Percentiles rank a stretch among this genome's conserved stretches.
Conservation (phyloP, 2,113 vertebrate species). For the human (Homo sapiens) region DNA sequence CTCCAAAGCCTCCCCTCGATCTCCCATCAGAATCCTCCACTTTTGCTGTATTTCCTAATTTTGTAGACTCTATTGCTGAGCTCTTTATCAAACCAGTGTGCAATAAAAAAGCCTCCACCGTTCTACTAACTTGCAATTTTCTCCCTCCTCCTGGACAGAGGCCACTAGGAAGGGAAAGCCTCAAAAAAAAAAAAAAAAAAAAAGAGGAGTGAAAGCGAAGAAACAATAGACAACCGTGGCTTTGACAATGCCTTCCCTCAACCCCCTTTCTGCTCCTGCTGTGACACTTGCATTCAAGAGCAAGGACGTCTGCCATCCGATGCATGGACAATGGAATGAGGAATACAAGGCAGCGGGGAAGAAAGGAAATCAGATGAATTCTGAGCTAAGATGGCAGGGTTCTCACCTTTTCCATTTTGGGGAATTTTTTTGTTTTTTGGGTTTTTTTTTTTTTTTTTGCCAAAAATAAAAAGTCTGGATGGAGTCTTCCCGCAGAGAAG, state of each 20-base stretch:
- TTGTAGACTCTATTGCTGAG: slow-evolving; percentile 78
- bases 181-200: slow-evolving; percentile 34
- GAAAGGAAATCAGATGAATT: slow-evolving; percentile 83
- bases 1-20: slow-evolving; percentile 59
- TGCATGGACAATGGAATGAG: slow-evolving; percentile 83
- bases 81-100: slow-evolving; percentile 85
- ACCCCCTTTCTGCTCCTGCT: slow-evolving; percentile 81
- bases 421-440: neutral
- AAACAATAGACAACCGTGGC: slow-evolving; percentile 85
- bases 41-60: slow-evolving; percentile 79
- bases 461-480: slow-evolving; percentile 79
- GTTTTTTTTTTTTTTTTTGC: slow-evolving; percentile 66
- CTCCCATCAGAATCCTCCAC: slow-evolving; percentile 47
- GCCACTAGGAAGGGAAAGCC: slow-evolving; percentile 83
- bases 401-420: slow-evolving; percentile 84
- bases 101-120: slow-evolving; percentile 70
- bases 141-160: slow-evolving; percentile 83
- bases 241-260: slow-evolving; percentile 84
- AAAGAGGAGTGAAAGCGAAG: slow-evolving; percentile 80
- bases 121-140: slow-evolving; percentile 79
- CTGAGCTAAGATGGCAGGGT: slow-evolving; percentile 84
- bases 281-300: slow-evolving; percentile 85
- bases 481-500: slow-evolving; percentile 83
- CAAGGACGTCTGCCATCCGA: slow-evolving; percentile 82
- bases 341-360: slow-evolving; percentile 79